phyloP scores from a whole-genome alignment of 2,797 vertebrate genomes.

The Pipistrellus kuhlii region DNA sequence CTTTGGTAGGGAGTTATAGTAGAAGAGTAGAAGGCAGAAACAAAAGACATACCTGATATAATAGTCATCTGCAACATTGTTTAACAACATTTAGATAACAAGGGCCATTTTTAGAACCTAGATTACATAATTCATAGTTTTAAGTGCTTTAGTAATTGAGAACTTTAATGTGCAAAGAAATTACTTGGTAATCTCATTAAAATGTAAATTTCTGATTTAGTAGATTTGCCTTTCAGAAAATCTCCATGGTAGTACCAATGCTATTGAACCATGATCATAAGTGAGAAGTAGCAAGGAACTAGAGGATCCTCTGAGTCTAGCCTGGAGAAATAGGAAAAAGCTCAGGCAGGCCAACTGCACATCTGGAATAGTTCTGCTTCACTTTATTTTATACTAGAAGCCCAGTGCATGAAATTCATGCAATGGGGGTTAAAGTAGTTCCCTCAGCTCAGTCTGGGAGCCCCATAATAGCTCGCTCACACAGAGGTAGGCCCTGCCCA shows the following conservation, averaged over 20 bases:
- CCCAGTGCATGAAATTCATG: no score
- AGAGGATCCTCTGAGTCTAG: neutral
- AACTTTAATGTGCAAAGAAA: neutral
- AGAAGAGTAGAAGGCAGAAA: neutral
- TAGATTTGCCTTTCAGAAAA: neutral
- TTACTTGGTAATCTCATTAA: neutral
- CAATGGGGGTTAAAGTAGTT: no score
- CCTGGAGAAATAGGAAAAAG: neutral
- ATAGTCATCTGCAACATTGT: neutral
- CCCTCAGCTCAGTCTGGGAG: no score
- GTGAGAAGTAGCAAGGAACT: neutral
- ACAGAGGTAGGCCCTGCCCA: no score
- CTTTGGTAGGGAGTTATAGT: neutral
- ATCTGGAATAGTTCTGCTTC: neutral
- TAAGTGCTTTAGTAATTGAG: neutral
- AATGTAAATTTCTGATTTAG: neutral
- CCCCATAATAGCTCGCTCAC: no score
- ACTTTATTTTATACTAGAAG: neutral
- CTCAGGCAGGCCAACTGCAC: neutral
- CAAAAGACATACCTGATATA: neutral
- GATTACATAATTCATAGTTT: neutral
- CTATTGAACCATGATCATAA: neutral
- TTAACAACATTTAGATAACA: neutral
- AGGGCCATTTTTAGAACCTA: neutral
- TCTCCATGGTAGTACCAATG: neutral